phyloP scores from a whole-genome alignment of 2,113 vertebrate genomes.

The Marmota monax region DNA sequence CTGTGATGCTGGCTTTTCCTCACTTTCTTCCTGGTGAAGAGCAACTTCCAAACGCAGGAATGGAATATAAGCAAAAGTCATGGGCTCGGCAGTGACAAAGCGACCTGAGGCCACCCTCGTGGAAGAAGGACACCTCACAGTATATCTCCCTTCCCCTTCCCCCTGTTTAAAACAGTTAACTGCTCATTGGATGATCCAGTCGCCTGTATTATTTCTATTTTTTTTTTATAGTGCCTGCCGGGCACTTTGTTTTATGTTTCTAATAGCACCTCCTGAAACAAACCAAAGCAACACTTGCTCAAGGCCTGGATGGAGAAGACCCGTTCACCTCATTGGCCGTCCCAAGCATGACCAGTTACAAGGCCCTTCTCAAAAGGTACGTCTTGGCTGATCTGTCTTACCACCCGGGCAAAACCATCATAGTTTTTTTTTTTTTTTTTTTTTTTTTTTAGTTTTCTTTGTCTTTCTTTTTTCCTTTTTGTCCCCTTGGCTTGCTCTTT shows the following conservation, averaged over 20 bases:
- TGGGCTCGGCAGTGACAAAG: slow-evolving; percentile 74
- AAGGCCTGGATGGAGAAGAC: slow-evolving; percentile 88
- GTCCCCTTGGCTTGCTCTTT: slow-evolving; percentile 40
- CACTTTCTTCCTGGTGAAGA: slow-evolving; percentile 82
- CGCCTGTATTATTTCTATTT: slow-evolving; percentile 83
- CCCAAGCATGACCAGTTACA: slow-evolving; percentile 80
- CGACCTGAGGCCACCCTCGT: slow-evolving; percentile 69
- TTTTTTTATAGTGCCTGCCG: slow-evolving; percentile 85
- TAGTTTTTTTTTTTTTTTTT: not conserved
- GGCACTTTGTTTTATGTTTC: slow-evolving; percentile 89
- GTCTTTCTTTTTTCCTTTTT: not conserved
- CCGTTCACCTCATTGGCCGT: slow-evolving; percentile 81
- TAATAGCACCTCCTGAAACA: slow-evolving; percentile 89
- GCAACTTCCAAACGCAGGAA: slow-evolving; percentile 81
- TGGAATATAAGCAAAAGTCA: slow-evolving; percentile 81
- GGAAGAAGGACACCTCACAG: slow-evolving; percentile 85
- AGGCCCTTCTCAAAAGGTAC: slow-evolving; percentile 87
- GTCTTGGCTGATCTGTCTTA: slow-evolving; percentile 78
- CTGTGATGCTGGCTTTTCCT: slow-evolving; percentile 59
- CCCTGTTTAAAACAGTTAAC: slow-evolving; percentile 78
- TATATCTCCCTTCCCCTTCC: slow-evolving; percentile 74
- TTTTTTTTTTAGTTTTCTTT: not conserved
- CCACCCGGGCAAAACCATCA: slow-evolving; percentile 64
- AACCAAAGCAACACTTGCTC: slow-evolving; percentile 90
- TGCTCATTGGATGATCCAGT: slow-evolving; percentile 71